Base-by-base conservation (phyloP, 1,140 invertebrate genomes). In the Listronotus bonariensis region DNA sequence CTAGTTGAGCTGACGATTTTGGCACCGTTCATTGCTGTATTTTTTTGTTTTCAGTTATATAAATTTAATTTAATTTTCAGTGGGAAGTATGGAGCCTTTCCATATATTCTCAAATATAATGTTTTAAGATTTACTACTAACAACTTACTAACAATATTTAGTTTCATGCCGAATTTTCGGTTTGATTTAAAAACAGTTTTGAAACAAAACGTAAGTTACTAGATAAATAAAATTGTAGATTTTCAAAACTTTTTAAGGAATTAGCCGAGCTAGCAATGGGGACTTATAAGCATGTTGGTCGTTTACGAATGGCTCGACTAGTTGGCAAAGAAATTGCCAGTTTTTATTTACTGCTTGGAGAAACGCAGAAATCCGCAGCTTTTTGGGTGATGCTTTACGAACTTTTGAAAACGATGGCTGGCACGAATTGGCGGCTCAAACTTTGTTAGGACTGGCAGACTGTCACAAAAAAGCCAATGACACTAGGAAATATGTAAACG, bases 251-350 rank as follows among this genome's bases (percentile, higher is more conserved):
- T 26, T 26, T 26, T 26, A 26, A 87, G 85, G 95, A 97, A 78
- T 81, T 98, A 43, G 92, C 94, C 8, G 96, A 98, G 80, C 80
- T 97, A 61, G 94, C 95, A 0, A 96, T 97, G 87, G 93, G 95
- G 43, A 98, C 95, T 0, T 98, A 93, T 74, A 99, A 99, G 78
- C 95, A 98, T 80, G 95, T 97, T 70, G 88, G 93, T 7, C 85
- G 94, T 48, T 83, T 92, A 57, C 81, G 93, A 65, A 93, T 88
- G 40, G 95, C 96, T 0, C 85, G 93, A 51, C 83, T 92, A 14
- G 91, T 98, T 61, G 96, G 96, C 0, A 85, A 89, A 65, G 92
- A 97, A 76, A 78, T 99, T 15, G 95, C 96, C 0, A 84, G 88
- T 26, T 96, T 97, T 77, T 97, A 98, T 76, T 88, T 93, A 70